phyloP scores from a whole-genome alignment of 2,797 vertebrate genomes.

The Coluber constrictor region DNA sequence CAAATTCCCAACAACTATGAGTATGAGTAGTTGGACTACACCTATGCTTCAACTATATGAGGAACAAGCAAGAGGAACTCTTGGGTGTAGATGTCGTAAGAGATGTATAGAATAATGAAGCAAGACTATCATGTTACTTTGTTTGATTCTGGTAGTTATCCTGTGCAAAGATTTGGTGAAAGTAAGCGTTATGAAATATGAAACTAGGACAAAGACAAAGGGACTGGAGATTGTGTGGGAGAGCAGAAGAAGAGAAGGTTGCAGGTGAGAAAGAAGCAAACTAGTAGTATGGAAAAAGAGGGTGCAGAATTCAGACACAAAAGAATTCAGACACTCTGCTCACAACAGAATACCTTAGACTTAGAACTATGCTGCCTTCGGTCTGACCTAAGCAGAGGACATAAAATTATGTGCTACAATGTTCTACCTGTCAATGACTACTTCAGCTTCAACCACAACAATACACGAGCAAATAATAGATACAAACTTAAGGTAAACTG shows the following conservation, averaged over 20 bases:
- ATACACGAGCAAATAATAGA: too few species aligned
- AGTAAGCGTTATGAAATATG: not conserved
- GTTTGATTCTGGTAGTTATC: not conserved
- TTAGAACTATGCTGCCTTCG: too few species aligned
- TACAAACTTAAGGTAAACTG: too few species aligned
- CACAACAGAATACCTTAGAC: too few species aligned
- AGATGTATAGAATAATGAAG: not conserved
- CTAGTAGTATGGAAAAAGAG: not conserved
- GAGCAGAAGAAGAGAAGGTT: not conserved
- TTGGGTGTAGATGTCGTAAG: not conserved
- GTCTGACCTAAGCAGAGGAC: too few species aligned
- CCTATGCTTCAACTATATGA: not conserved
- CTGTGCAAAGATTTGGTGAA: not conserved
- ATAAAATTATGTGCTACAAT: too few species aligned
- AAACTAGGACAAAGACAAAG: not conserved
- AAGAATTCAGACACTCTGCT: not conserved
- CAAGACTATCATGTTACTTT: not conserved
- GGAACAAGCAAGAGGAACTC: not conserved
- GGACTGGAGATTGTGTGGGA: not conserved
- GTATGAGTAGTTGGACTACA: not conserved
- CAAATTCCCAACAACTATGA: not conserved
- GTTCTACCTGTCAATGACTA: too few species aligned
- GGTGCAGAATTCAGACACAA: not conserved
- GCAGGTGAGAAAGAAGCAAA: not conserved
- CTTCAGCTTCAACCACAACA: too few species aligned